Evolutionary conservation across 2,888 invertebrate genomes (phyloP), one percentile per base, ranked within the genome.

Genomic region (Pheosia gnoma): DNA sequence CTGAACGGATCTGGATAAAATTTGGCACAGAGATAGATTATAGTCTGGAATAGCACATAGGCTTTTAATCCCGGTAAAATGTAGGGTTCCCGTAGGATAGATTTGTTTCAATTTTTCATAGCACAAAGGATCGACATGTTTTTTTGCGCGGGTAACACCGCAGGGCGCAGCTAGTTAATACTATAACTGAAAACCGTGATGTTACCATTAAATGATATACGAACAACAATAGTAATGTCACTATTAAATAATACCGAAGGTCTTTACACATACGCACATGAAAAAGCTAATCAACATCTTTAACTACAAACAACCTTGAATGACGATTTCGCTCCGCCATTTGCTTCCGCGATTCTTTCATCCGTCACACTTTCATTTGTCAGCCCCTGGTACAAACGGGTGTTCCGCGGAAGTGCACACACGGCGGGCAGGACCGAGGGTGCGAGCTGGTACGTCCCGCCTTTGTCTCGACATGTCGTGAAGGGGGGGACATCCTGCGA

Each of bases 401-500:
- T 53, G 56, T 61, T 61, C 55, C 61, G 51, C 58, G 61, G 61
- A 61, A 61, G 41, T 61, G 56, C 58, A 59, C 61, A 58, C 61
- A 55, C 51, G 55, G 36, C 36, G n/a, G 36, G 39, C 57, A 52
- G 36, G 53, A 41, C 8, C 41, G 8, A n/a, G 47, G 47, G 47
- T 47, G 47, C 47, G 47, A 55, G 13, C 51, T 51, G 39, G 55
- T 55, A 55, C 39, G 55, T 55, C 39, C 37, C 6, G 53, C 53
- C 53, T 55, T 55, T 55, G 55, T 55, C 55, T 55, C 55, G 54
- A 3, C 37, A n/a, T 39, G 55, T 39, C 39, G 55, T 55, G 39
- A 55, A 5, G 54, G 55, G 54, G 55, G 39, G 39, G 13, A n/a
- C 41, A 54, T 76, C 75, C 77, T 68, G 63, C 45, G 63, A 62